Conservation (phyloP, 2,113 vertebrate species). For the Nerophis ophidion region DNA sequence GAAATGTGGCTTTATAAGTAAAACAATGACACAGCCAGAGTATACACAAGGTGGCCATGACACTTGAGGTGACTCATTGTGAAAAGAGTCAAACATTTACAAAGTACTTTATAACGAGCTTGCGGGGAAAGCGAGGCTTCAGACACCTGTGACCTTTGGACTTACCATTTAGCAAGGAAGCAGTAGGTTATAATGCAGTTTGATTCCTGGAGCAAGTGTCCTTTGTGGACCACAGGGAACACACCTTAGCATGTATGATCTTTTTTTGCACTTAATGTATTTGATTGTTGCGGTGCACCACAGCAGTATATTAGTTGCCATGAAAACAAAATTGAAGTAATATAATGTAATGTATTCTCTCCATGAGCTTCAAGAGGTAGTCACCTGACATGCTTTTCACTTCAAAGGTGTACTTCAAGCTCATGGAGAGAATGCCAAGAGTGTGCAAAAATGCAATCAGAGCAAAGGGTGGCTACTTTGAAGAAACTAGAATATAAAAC, state of each 20-base stretch:
- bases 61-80: background rate
- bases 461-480: too few relatives aligned
- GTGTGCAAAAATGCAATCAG: too few relatives aligned
- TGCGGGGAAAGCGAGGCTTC: background rate
- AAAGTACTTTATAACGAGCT: conserved; percentile 10
- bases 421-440: too few relatives aligned
- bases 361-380: too few relatives aligned
- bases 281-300: too few relatives aligned
- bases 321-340: too few relatives aligned
- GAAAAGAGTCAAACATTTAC: conserved; percentile 46
- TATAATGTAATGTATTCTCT: too few relatives aligned
- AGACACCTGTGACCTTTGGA: conserved; percentile 29
- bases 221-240: background rate
- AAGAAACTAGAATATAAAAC: too few relatives aligned
- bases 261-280: too few relatives aligned
- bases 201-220: background rate
- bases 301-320: too few relatives aligned
- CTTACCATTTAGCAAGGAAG: conserved; percentile 17
- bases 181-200: conserved; percentile 2
- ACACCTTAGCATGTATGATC: background rate
- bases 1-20: background rate
- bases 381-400: too few relatives aligned
- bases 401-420: too few relatives aligned
- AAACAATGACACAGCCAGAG: background rate
- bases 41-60: background rate